Evolutionary conservation across 2,888 invertebrate species (phyloP), one percentile per base, ranked within the genome.

Genomic region (Scaptomyza flava): DNA sequence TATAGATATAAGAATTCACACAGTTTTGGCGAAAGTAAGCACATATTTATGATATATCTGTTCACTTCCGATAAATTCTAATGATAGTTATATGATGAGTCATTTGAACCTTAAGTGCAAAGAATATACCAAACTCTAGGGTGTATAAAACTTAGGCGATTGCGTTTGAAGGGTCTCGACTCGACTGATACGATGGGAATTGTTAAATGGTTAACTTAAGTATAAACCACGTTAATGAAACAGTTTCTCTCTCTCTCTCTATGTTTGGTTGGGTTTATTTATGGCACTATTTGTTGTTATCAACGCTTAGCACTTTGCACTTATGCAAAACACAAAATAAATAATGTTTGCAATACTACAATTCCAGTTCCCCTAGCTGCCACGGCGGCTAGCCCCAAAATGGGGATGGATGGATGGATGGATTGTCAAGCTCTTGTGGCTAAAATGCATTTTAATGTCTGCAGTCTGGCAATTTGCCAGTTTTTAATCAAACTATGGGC

Each of bases 401-500:
- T 34, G 50, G 58, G 75, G 52, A 61, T 83, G 81, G 86, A 87
- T 82, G 81, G 86, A 87, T 82, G 85, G 87, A 85, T 85, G 68
- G 73, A 77, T 62, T 67, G 77, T 72, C 86, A 81, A 74, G 41
- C 54, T 41, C 41, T 47, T 50, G 31, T 58, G 68, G 42, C 59
- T 59, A 48, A 50, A 64, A 68, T 81, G 76, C 72, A 67, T 79
- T 79, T 76, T 62, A 82, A 82, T 82, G 81, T 73, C 71, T 71
- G 72, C 70, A 62, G 56, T 59, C 65, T 91, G 91, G 91, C 91
- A 68, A 47, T 59, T 59, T 69, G 91, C 91, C 91, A 91, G 85
- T 86, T 90, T 90, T 89, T 89, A 91, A 91, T 91, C 91, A 91
- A 91, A 86, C 84, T 87, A 83, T 85, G 88, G 86, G 80, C 62